phyloP scores from a whole-genome alignment of 2,797 vertebrate genomes.

The Artibeus jamaicensis region DNA sequence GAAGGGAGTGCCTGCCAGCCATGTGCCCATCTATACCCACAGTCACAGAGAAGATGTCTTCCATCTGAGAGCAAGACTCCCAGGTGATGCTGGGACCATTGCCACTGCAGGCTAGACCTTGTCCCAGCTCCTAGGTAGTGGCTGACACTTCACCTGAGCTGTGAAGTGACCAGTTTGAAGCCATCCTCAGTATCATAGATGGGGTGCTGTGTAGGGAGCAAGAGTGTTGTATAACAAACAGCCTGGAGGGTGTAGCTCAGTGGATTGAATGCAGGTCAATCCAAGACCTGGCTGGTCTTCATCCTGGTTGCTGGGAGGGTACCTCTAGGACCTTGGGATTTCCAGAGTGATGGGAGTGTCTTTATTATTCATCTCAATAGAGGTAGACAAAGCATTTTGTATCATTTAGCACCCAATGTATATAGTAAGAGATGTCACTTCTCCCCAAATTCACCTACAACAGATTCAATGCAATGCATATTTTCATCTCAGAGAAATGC shows the following conservation, averaged over 20 bases:
- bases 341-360: no score
- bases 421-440: no score
- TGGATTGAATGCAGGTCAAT: no score
- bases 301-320: not conserved
- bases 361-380: no score
- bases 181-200: not conserved
- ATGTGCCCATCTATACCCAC: not conserved
- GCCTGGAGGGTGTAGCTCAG: no score
- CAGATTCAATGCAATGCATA: no score
- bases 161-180: not conserved
- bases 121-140: not conserved
- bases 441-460: no score
- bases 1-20: not conserved
- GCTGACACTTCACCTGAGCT: not conserved
- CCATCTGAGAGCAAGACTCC: not conserved
- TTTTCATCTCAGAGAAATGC: no score
- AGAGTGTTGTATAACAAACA: not conserved
- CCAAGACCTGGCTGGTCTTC: not conserved
- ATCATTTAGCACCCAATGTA: no score
- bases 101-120: not conserved
- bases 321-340: no score
- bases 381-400: no score
- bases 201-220: not conserved
- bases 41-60: not conserved
- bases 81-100: not conserved